phyloP scores from a whole-genome alignment of 1,140 invertebrate genomes.

The Drosophila sturtevanti region DNA sequence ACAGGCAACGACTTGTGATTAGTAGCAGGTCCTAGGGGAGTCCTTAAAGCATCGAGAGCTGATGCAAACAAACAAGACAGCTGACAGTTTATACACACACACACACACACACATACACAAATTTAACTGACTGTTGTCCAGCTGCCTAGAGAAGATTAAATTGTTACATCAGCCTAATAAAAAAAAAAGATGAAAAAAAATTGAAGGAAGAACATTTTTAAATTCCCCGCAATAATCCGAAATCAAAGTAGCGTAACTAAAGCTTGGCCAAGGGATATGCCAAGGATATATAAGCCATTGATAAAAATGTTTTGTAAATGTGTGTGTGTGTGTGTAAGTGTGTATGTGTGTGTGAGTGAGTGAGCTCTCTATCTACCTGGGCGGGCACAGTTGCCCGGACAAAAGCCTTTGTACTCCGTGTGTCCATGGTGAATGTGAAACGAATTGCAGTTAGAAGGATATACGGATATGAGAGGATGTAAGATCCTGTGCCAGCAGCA shows the following conservation, averaged over 20 bases:
- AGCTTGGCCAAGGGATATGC: slow-evolving; percentile 49
- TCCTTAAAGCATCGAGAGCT: slow-evolving; percentile 33
- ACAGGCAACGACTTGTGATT: slow-evolving; percentile 71
- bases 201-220: slow-evolving; percentile 6
- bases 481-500: slow-evolving; percentile 22
- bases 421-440: slow-evolving; percentile 46
- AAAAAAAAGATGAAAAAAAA: neutral
- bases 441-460: slow-evolving; percentile 56
- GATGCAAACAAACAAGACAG: slow-evolving; percentile 54
- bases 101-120: slow-evolving; percentile 4
- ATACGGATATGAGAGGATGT: slow-evolving; percentile 43
- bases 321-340: neutral
- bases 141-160: slow-evolving; percentile 54
- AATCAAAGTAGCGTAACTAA: slow-evolving; percentile 78
- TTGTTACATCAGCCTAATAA: slow-evolving; percentile 33
- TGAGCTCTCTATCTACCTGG: slow-evolving; percentile 48
- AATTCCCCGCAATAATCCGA: slow-evolving; percentile 40
- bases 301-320: slow-evolving; percentile 59
- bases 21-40: slow-evolving; percentile 67
- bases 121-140: slow-evolving; percentile 8
- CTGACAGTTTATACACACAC: slow-evolving; percentile 38
- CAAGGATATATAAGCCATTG: slow-evolving; percentile 45
- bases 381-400: slow-evolving; percentile 25
- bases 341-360: neutral
- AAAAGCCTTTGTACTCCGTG: slow-evolving; percentile 51